These are phyloP conservation scores for Acrocephalus kingi DNA, from an alignment of 2,113 vertebrate species.

Conservation along the genomic window DNA sequence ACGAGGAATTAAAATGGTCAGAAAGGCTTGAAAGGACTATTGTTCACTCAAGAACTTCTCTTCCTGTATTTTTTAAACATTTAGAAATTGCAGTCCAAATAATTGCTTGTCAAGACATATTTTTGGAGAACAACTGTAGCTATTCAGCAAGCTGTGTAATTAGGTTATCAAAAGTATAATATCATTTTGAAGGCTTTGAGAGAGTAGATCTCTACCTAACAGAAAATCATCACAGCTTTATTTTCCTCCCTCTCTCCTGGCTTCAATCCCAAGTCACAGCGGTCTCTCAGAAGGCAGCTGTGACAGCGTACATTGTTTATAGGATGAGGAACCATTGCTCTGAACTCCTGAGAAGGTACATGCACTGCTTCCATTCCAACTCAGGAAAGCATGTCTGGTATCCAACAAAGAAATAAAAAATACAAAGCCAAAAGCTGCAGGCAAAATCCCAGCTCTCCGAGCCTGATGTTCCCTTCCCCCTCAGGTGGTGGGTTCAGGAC, in stretches of 20 bases:
- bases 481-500: background rate
- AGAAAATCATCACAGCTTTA: background rate
- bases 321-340: accelerated
- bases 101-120: slow-evolving; percentile 35
- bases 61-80: slow-evolving; percentile 41
- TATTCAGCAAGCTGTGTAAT: slow-evolving; percentile 26
- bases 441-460: background rate
- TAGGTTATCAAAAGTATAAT: slow-evolving; percentile 29
- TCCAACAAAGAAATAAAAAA: background rate
- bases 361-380: accelerated
- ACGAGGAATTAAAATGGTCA: background rate
- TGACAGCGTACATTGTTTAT: accelerated
- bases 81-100: slow-evolving; percentile 21
- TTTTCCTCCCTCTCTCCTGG: background rate
- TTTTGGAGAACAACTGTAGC: background rate
- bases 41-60: background rate
- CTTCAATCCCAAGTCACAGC: background rate
- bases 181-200: background rate
- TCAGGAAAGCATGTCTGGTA: background rate
- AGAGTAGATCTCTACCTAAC: background rate
- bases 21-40: background rate
- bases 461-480: background rate
- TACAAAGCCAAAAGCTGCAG: background rate
- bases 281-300: background rate
- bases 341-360: background rate